Conservation (phyloP, 2,797 vertebrate genomes). For the Danio tinwini region DNA sequence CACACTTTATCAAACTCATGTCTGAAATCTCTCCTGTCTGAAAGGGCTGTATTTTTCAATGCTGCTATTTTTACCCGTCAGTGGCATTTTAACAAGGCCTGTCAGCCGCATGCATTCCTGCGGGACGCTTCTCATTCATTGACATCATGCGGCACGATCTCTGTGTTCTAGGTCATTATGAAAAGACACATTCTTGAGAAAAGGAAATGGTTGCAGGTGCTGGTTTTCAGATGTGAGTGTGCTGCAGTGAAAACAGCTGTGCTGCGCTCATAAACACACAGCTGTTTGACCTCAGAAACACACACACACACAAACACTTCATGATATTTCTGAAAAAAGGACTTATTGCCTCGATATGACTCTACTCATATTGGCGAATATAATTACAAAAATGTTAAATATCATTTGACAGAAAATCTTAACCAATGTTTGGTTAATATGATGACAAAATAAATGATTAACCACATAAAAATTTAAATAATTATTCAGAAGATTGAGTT, state of each 20-base stretch:
- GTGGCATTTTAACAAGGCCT: conserved; percentile 7
- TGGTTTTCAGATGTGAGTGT: background rate
- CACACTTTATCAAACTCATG: background rate
- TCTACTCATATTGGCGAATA: too few relatives aligned
- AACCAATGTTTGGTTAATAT: too few relatives aligned
- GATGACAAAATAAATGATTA: too few relatives aligned
- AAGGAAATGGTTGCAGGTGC: background rate
- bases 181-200: background rate
- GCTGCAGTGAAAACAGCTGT: background rate
- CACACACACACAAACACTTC: too few relatives aligned
- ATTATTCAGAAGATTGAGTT: too few relatives aligned
- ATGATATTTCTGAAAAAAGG: too few relatives aligned
- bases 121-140: background rate
- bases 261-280: background rate
- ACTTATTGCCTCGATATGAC: too few relatives aligned
- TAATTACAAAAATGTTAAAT: too few relatives aligned
- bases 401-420: too few relatives aligned
- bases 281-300: background rate
- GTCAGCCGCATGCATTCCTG: background rate
- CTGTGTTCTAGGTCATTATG: background rate
- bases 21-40: background rate
- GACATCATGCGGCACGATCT: background rate
- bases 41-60: background rate
- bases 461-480: too few relatives aligned
- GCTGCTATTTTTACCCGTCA: background rate